Percentiles rank a stretch among this genome's conserved stretches.
phyloP scores from a whole-genome alignment of 92 coral and sea anemone species.

The Meandrina meandrites region DNA sequence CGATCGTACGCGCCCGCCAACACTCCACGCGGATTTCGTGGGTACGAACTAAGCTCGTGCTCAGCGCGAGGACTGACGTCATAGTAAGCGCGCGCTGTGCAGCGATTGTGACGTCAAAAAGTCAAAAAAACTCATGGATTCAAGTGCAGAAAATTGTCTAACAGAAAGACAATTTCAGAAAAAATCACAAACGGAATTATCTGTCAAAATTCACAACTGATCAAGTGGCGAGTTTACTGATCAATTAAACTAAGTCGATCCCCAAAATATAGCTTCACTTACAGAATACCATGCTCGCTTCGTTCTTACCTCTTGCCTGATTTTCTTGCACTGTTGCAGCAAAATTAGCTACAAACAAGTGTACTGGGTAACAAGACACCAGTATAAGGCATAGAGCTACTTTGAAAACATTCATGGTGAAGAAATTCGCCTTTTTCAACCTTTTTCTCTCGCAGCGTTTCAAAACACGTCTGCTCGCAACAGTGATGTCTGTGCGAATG shows the following conservation, averaged over 20 bases:
- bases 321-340: neutral
- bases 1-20: too few relatives aligned
- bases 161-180: neutral
- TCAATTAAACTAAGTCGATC: neutral
- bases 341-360: neutral
- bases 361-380: neutral
- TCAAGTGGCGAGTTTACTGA: neutral
- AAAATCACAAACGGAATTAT: neutral
- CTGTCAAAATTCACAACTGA: neutral
- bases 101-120: neutral
- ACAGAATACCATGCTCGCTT: neutral
- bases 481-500: neutral
- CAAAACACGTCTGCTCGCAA: neutral
- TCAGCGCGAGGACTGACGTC: neutral
- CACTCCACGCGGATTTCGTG: neutral
- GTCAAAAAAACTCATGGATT: neutral
- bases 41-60: neutral
- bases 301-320: neutral
- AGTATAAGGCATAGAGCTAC: neutral
- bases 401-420: neutral
- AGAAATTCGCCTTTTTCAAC: neutral
- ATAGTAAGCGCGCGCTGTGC: neutral
- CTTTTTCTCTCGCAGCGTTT: neutral
- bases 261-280: neutral
- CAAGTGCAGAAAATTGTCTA: neutral